Percentiles rank a stretch among this genome's conserved stretches.
Evolutionary conservation across 2,888 invertebrate species (phyloP).

Genomic region (Protodeltote pygarga): DNA sequence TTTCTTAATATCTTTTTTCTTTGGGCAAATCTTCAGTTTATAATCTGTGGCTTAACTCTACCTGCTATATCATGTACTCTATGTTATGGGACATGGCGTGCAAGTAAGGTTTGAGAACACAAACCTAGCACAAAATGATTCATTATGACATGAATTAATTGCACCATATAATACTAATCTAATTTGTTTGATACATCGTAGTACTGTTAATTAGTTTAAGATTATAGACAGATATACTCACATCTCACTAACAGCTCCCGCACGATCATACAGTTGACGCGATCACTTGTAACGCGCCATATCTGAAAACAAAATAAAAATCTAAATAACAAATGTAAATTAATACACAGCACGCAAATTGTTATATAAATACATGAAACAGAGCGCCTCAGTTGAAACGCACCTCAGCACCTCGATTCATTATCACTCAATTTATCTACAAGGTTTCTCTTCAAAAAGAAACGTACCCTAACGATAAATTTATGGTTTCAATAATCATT

Average conservation of each 20-base stretch:
- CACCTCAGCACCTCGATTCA: constrained; percentile 52
- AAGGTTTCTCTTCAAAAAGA: constrained; percentile 65
- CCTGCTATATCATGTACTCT: no score
- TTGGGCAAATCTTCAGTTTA: no score
- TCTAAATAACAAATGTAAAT: constrained; percentile 16
- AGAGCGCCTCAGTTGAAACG: constrained; percentile 24
- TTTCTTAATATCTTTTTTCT: no score
- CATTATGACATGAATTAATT: no score
- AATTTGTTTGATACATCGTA: no score
- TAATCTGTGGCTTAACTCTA: no score
- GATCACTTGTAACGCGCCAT: constrained; percentile 73
- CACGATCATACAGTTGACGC: constrained; percentile 67
- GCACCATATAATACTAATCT: no score
- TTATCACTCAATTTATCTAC: constrained; percentile 67
- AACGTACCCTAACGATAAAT: constrained; percentile 63
- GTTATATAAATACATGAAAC: constrained; percentile 33
- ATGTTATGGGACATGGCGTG: no score
- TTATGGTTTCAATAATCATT: constrained; percentile 74
- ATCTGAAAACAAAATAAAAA: constrained; percentile 61
- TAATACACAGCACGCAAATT: constrained; percentile 14
- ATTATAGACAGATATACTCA: no score
- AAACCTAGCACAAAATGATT: no score
- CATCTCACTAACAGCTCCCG: constrained; percentile 69
- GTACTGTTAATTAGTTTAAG: no score
- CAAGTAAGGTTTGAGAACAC: no score